Evolutionary conservation across 2,888 invertebrate species (phyloP), one percentile per base, ranked within the genome.

Genomic region (Odontocerum albicorne): DNA sequence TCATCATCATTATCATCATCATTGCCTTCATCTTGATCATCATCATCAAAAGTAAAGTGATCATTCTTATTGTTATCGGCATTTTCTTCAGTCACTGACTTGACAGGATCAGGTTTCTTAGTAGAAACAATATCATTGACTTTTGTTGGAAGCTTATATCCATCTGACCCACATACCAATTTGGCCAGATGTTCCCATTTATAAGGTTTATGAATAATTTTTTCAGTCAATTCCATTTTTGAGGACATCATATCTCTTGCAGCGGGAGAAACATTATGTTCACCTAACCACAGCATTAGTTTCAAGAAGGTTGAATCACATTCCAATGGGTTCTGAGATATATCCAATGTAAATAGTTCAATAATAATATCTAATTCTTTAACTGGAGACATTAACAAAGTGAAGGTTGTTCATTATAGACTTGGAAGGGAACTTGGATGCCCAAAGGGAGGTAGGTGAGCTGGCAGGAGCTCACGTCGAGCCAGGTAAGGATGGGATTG

Each of bases 391-490:
- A 64, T 84, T 84, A 60, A 84, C 71, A 66, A 74, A 75, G 42
- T 77, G 79, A 58, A 85, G 68, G 44, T 81, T 80, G 40, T 77
- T 77, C 39, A 81, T 77, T 57, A 82, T 66, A 22, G 72, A 73
- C 31, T 69, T 65, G 6, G 77, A 70, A 45, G 71, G 72, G 62
- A 75, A 75, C 57, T 72, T 76, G 55, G 81, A 79, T 61, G 79
- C 79, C 83, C 90, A 85, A 19, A 91, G 71, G 45, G 82, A 74
- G n/a, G 78, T 79, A n/a, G n/a, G n/a, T 79, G 59, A 91, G 69
- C 54, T 80, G 80, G 61, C 86, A 86, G 65, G 83, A 81, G 67
- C 87, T 89, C 49, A 87, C 81, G 65, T 91, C 88, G 49, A 92
- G 70, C 65, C 82, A 82, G 20, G 78, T 78, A 17, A 91, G 74